phyloP scores from a whole-genome alignment of 92 coral and sea anemone species.

The Siderastrea radians region DNA sequence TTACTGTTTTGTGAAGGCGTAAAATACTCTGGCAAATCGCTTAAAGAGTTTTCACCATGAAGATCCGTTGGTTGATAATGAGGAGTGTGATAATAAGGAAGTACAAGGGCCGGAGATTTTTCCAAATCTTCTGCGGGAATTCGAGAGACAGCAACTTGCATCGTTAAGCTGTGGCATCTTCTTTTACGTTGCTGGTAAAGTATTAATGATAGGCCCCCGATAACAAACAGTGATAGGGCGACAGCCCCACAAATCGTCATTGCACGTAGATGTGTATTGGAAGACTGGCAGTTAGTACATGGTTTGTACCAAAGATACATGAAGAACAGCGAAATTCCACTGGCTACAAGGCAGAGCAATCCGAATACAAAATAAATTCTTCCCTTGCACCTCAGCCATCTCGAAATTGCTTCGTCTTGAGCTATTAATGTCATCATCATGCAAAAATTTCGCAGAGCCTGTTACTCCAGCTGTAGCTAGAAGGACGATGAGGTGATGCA shows the following conservation, averaged over 20 bases:
- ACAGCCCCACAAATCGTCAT: not conserved
- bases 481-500: no score
- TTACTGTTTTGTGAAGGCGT: not conserved
- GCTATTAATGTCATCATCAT: not conserved
- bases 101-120: slow-evolving; percentile 67
- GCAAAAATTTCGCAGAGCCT: not conserved
- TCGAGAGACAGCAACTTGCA: slow-evolving; percentile 65
- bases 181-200: not conserved
- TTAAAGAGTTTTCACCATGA: not conserved
- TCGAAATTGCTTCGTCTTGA: not conserved
- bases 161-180: slow-evolving; percentile 12
- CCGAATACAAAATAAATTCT: not conserved
- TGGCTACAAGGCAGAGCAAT: not conserved
- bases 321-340: not conserved
- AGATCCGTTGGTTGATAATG: slow-evolving; percentile 9
- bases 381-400: not conserved
- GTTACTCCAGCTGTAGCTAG: no score
- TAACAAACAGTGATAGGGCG: not conserved
- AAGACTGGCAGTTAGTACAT: not conserved
- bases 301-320: not conserved
- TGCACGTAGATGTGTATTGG: not conserved
- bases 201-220: not conserved
- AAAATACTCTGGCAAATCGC: slow-evolving; percentile 1
- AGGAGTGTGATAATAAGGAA: slow-evolving; percentile 9
- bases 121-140: slow-evolving; percentile 73